Base-by-base conservation (phyloP, 1,140 invertebrate genomes). In the Mesaphorura yosii region DNA sequence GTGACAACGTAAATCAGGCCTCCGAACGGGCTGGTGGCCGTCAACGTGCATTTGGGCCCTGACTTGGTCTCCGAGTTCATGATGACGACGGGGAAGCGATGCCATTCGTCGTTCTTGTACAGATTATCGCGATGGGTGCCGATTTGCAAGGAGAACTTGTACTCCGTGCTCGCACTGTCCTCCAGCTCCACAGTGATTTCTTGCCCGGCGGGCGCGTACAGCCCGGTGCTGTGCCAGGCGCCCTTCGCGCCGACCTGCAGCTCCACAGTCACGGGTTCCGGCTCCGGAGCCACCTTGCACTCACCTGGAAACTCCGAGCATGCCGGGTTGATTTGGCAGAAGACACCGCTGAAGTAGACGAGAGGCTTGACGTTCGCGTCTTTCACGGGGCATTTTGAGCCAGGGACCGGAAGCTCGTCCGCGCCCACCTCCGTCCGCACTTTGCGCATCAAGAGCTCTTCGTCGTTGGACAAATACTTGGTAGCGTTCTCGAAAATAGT, bases 201-300 rank as follows among this genome's bases (percentile, higher is more conserved):
- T 34, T 48, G 28, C 28, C 46, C 46, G 5, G 46, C 28, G 14
- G 15, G 15, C 20, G 46, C 46, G 20, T 48, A 48, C 5, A 48
- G 29, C 20, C 46, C 46, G 6, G 46, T 48, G 5, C 4, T 7
- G 19, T 48, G 27, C 46, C 46, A 48, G 10, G 15, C 46, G 22
- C 5, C 27, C 6, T 20, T 15, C 12, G 4, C 22, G 10, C 17
- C 37, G n/a, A 15, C 31, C 12, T 5, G 19, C 27, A 17, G 37
- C 10, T 34, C 6, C 5, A 48, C 23, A n/a, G 20, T 48, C 20
- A 14, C 19, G 7, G 10, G 23, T 3, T 15, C 46, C n/a, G 12
- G 29, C 28, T 31, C 7, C 46, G 44, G 28, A 23, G 10, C 12
- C 5, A 23, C 12, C 14, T 27, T 10, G 28, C 23, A 6, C 23